A percentile compares a stretch with the other conserved stretches of the same genome.
These are phyloP conservation scores for Halcyon malimbica DNA, from an alignment of 2,113 vertebrate species.

Conservation along the genomic window DNA sequence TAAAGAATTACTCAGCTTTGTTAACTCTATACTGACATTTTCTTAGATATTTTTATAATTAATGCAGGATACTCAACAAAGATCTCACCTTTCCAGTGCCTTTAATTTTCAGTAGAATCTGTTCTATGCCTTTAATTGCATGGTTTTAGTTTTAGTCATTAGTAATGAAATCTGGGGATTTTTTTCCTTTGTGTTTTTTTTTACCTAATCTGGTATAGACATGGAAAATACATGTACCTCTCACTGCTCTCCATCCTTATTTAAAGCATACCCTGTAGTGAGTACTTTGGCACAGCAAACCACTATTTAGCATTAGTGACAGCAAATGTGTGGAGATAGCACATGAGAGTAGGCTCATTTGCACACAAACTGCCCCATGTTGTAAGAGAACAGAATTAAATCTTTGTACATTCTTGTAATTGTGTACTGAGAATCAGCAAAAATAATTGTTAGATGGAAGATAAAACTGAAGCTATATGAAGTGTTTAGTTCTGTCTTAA, in stretches of 20 bases:
- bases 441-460: neutral
- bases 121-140: neutral
- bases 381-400: neutral
- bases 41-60: neutral
- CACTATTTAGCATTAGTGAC: neutral
- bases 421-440: neutral
- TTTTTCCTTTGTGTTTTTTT: neutral
- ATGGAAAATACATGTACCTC: neutral
- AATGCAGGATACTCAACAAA: neutral
- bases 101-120: neutral
- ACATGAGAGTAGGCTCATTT: neutral
- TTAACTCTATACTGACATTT: neutral
- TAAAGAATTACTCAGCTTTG: neutral
- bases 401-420: neutral
- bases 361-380: accelerated
- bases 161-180: neutral
- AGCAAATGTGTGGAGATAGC: neutral
- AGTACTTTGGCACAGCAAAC: neutral
- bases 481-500: neutral
- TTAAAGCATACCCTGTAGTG: neutral
- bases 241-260: neutral
- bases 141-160: neutral
- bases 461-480: neutral
- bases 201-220: neutral
- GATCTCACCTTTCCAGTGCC: neutral